Percentiles rank a stretch among this genome's conserved stretches.
Conservation (phyloP, 2,113 vertebrate genomes). For the Aviceda subcristata region DNA sequence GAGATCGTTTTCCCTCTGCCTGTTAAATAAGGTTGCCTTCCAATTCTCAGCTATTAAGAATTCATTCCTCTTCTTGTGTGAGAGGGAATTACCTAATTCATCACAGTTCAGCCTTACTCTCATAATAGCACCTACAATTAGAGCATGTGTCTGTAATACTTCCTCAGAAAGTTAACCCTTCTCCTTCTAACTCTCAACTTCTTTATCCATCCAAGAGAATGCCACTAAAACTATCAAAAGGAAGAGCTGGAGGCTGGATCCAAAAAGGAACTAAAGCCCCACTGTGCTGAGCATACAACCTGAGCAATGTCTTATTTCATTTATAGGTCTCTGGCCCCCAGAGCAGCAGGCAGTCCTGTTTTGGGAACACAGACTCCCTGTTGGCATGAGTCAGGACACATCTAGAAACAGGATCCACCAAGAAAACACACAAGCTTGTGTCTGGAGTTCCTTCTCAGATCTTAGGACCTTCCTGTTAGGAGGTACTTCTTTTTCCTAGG, state of each 20-base stretch:
- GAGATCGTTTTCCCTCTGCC: background rate
- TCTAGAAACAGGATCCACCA: background rate
- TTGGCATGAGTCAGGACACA: background rate
- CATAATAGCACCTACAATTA: background rate
- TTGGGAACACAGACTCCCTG: background rate
- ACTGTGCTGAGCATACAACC: background rate
- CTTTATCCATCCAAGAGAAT: background rate
- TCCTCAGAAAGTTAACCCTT: background rate
- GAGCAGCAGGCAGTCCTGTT: background rate
- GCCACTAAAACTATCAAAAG: background rate
- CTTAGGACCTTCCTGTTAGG: background rate
- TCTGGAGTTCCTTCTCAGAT: background rate
- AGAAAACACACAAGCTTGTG: background rate
- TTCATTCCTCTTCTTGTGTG: background rate
- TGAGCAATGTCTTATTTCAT: background rate
- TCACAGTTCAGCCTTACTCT: background rate
- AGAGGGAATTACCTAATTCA: conserved; percentile 39
- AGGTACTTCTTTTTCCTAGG: background rate
- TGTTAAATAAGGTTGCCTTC: background rate
- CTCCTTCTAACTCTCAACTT: background rate
- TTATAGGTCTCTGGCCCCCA: background rate
- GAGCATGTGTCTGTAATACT: background rate
- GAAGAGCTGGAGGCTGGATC: background rate
- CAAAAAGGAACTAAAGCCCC: background rate
- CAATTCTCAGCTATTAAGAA: background rate